phyloP scores from a whole-genome alignment of 2,113 vertebrate species.

The Vombatus ursinus region DNA sequence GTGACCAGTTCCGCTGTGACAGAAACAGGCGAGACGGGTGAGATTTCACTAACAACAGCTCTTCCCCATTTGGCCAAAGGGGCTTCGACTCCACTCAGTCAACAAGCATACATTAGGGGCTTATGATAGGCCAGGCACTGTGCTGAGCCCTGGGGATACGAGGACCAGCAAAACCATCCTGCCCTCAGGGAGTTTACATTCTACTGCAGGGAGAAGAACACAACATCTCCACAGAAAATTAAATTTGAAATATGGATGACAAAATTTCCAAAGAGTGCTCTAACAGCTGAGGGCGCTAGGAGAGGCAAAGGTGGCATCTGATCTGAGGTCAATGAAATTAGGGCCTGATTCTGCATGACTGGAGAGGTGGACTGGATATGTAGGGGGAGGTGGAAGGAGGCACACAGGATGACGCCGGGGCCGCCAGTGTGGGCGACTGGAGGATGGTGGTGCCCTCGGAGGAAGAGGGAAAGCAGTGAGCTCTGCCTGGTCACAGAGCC shows the following conservation, averaged over 20 bases:
- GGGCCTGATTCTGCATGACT: no score
- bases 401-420: no score
- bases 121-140: neutral
- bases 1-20: constrained; percentile 95
- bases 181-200: neutral
- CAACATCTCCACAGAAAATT: neutral
- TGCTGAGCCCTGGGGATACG: neutral
- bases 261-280: neutral
- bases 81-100: neutral
- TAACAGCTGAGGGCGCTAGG: no score
- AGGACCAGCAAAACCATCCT: neutral
- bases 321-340: no score
- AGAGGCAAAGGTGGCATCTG: neutral
- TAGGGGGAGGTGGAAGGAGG: no score
- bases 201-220: neutral
- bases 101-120: neutral
- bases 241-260: neutral
- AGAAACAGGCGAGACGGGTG: constrained; percentile 45
- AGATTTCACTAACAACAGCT: neutral
- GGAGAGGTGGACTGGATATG: no score
- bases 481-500: no score
- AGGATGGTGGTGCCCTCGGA: no score
- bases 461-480: neutral
- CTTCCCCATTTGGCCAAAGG: neutral
- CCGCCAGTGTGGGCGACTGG: no score